phyloP scores from a whole-genome alignment of 1,140 invertebrate genomes.

The Sycophaga agraensis region DNA sequence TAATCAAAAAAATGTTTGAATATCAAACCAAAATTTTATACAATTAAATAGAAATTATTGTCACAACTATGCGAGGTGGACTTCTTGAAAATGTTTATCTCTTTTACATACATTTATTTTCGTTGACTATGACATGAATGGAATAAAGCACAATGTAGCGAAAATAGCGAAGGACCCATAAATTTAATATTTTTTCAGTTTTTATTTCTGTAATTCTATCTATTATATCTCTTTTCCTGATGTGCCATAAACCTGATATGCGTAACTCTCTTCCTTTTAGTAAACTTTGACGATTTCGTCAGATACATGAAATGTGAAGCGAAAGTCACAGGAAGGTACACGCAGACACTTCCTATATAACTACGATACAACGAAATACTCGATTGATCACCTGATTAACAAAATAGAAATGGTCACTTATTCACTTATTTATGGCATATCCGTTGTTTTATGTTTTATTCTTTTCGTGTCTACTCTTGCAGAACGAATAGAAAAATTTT shows the following conservation, averaged over 20 bases:
- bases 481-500: constrained; percentile 9
- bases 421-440: constrained; percentile 8
- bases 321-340: not conserved
- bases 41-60: no score
- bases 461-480: not conserved
- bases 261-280: constrained; percentile 10
- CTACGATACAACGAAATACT: not conserved
- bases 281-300: not conserved
- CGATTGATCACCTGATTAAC: not conserved
- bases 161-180: constrained; percentile 6
- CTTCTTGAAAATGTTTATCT: no score
- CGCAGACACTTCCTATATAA: not conserved
- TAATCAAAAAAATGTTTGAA: not conserved
- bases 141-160: constrained; percentile 7
- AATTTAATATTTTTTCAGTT: constrained; percentile 16
- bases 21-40: not conserved
- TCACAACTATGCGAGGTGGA: no score
- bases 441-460: constrained; percentile 2
- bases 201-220: not conserved
- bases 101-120: constrained; percentile 23
- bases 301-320: not conserved
- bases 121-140: constrained; percentile 10
- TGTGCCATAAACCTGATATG: constrained; percentile 42
- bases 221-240: constrained; percentile 10
- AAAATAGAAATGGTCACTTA: not conserved